Evolutionary conservation across 2,888 invertebrate species (phyloP).

Genomic region (Ophion costatus): DNA sequence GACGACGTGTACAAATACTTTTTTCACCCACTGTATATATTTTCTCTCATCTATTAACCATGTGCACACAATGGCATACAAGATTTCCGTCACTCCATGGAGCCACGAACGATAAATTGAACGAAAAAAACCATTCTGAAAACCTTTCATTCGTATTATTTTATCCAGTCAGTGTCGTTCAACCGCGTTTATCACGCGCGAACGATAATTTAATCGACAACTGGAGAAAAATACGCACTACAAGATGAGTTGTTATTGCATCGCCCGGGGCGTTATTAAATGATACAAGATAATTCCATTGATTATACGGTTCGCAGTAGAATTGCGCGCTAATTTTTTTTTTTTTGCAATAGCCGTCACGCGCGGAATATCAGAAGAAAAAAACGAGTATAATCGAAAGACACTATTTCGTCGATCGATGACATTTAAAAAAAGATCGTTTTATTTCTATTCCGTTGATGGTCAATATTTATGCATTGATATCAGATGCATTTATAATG

Average conservation of each 20-base stretch:
- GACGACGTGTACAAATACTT: too few species aligned
- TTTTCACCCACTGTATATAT: too few species aligned
- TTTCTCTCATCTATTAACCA: background rate
- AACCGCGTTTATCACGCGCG: slow-evolving; percentile 31
- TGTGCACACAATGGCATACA: background rate
- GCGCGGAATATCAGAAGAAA: background rate
- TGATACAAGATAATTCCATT: background rate
- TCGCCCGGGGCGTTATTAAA: background rate
- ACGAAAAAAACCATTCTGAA: too few species aligned
- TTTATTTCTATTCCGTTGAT: too few species aligned
- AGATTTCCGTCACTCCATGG: background rate
- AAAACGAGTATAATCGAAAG: background rate
- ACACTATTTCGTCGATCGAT: background rate
- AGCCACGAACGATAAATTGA: too few species aligned
- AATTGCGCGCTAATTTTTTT: background rate
- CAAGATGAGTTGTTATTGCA: background rate
- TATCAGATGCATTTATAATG: too few species aligned
- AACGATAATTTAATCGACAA: slow-evolving; percentile 34
- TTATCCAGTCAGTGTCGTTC: slow-evolving; percentile 53
- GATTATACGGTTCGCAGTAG: background rate
- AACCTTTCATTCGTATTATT: background rate
- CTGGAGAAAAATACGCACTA: slow-evolving; percentile 14
- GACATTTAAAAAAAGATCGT: background rate
- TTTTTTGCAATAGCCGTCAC: background rate
- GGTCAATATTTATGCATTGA: too few species aligned